Percentiles rank a stretch among this genome's conserved stretches.
phyloP scores from a whole-genome alignment of 1,140 invertebrate genomes.

The Penaeus vannamei region DNA sequence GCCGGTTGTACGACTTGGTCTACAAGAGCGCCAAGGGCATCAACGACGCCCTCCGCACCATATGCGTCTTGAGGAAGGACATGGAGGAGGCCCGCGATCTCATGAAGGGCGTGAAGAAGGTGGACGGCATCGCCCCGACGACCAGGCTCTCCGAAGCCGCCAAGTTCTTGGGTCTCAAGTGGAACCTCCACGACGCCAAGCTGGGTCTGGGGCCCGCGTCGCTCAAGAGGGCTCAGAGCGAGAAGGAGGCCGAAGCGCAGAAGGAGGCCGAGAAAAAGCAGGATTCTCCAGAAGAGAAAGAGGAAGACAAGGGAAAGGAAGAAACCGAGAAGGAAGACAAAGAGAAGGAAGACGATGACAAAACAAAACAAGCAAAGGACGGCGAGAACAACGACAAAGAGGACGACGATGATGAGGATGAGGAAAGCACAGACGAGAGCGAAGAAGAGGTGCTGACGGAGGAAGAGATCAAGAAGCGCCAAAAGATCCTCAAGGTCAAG shows the following conservation, averaged over 20 bases:
- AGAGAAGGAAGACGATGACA: background rate
- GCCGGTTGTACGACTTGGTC: constrained; percentile 44
- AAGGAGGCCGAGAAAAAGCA: constrained; percentile 10
- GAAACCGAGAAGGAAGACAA: constrained; percentile 15
- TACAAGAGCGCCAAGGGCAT: constrained; percentile 47
- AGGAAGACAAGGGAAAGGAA: constrained; percentile 8
- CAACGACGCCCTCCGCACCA: constrained; percentile 53
- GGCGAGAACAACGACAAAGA: background rate
- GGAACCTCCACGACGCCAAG: constrained; percentile 65
- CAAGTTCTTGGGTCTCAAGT: constrained; percentile 65
- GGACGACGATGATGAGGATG: background rate
- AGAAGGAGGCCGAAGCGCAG: constrained; percentile 10
- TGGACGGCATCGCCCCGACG: constrained; percentile 60
- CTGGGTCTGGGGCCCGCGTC: constrained; percentile 12
- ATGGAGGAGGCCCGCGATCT: constrained; percentile 64
- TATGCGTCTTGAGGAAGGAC: constrained; percentile 60
- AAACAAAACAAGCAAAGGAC: background rate
- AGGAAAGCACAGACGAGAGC: background rate
- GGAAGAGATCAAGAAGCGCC: constrained; percentile 9
- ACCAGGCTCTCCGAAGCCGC: constrained; percentile 60
- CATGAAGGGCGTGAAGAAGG: constrained; percentile 65
- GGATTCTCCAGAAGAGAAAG: background rate
- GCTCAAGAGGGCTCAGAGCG: constrained; percentile 14
- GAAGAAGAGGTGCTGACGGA: background rate
- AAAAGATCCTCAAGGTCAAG: background rate